Evolutionary conservation across 2,113 vertebrate genomes (phyloP).

Genomic region (Takifugu bimaculatus): DNA sequence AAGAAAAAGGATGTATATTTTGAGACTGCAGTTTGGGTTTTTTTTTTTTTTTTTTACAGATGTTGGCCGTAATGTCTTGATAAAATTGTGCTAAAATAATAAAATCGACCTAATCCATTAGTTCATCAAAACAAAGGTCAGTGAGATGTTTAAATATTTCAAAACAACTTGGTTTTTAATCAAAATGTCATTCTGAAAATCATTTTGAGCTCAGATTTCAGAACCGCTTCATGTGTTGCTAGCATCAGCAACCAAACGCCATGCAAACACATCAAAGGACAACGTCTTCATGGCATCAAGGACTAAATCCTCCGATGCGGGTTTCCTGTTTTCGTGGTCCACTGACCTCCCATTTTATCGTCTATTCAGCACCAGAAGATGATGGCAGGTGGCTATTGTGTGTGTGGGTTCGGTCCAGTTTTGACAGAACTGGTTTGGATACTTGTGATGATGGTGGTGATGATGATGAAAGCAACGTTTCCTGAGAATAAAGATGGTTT

Average conservation of each 20-base stretch:
- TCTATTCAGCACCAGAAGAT: slow-evolving; percentile 41
- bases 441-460: slow-evolving; percentile 15
- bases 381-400: slow-evolving; percentile 12
- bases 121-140: slow-evolving; percentile 27
- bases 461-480: slow-evolving; percentile 60
- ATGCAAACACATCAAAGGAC: too few relatives aligned
- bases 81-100: slow-evolving; percentile 47
- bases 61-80: slow-evolving; percentile 61
- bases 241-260: not conserved
- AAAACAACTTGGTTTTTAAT: slow-evolving; percentile 13
- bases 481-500: slow-evolving; percentile 77
- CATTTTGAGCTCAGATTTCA: not conserved
- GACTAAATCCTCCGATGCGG: slow-evolving; percentile 28
- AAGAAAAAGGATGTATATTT: slow-evolving; percentile 78
- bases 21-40: slow-evolving; percentile 60
- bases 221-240: not conserved
- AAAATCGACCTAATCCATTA: slow-evolving; percentile 50
- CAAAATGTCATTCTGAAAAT: not conserved
- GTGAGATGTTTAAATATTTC: slow-evolving; percentile 15
- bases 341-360: slow-evolving; percentile 46
- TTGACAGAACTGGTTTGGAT: slow-evolving; percentile 17
- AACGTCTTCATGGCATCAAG: slow-evolving; percentile 10
- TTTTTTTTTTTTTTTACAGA: slow-evolving; percentile 69
- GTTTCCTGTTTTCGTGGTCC: slow-evolving; percentile 44
- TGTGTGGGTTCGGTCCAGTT: slow-evolving; percentile 8